Percentiles rank a stretch among this genome's conserved stretches.
Evolutionary conservation across 2,113 vertebrate genomes (phyloP).

Genomic region (Oxygymnocypris stewartii): DNA sequence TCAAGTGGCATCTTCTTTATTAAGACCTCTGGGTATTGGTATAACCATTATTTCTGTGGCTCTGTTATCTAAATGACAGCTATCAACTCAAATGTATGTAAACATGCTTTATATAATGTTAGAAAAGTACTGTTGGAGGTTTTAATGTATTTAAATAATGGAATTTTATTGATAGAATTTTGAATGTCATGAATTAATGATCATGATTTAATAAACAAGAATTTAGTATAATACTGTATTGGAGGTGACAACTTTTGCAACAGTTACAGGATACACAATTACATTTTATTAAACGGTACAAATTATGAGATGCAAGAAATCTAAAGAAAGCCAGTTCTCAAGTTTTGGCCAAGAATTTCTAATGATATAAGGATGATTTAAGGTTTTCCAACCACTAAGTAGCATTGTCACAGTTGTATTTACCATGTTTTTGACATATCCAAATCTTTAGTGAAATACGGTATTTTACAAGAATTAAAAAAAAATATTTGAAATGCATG

Average conservation of each 20-base stretch:
- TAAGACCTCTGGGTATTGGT: slow-evolving; percentile 19
- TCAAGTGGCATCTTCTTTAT: slow-evolving; percentile 64
- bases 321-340: background rate
- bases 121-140: background rate
- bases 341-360: background rate
- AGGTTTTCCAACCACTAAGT: background rate
- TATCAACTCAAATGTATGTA: background rate
- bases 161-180: background rate
- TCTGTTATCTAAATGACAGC: background rate
- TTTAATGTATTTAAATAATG: background rate
- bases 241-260: background rate
- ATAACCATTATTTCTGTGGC: background rate
- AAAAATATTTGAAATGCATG: background rate
- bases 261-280: background rate
- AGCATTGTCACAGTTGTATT: background rate
- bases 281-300: background rate
- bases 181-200: background rate
- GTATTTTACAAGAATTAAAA: background rate
- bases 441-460: background rate
- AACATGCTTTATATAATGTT: no score
- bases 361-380: background rate
- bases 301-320: background rate
- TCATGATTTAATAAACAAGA: background rate
- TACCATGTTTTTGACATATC: background rate
- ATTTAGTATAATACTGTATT: background rate